A percentile compares a stretch with the other conserved stretches of the same genome.
Conservation (phyloP, 2,888 invertebrate genomes). For the Epinotia brunnichana region DNA sequence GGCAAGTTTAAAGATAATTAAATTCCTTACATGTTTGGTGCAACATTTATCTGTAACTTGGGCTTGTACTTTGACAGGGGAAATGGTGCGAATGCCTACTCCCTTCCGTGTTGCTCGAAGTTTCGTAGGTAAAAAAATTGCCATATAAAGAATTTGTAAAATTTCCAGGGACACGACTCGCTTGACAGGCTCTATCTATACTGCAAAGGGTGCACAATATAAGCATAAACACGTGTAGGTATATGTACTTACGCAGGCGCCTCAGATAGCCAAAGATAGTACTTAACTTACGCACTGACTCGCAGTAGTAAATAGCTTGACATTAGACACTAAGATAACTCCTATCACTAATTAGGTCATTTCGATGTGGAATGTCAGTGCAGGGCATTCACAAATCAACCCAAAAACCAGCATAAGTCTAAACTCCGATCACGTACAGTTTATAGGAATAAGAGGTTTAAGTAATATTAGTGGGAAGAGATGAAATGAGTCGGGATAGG, state of each 20-base stretch:
- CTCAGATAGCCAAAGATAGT: constrained; percentile 23
- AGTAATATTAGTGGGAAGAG: not conserved
- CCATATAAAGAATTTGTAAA: too few relatives aligned
- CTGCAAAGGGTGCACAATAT: too few relatives aligned
- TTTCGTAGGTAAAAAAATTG: too few relatives aligned
- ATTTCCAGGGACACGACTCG: too few relatives aligned
- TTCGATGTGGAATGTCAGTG: constrained; percentile 40
- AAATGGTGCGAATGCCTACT: too few relatives aligned
- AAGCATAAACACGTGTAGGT: not conserved
- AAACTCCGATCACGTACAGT: not conserved
- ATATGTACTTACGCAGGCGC: not conserved
- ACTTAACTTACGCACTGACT: constrained; percentile 11
- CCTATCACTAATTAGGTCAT: constrained; percentile 42
- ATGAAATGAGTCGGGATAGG: not conserved
- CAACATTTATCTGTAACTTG: too few relatives aligned
- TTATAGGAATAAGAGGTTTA: not conserved
- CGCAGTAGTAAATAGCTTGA: constrained; percentile 38
- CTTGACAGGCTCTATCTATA: too few relatives aligned
- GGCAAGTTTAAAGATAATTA: too few relatives aligned
- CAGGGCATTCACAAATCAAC: not conserved
- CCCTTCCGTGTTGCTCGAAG: too few relatives aligned
- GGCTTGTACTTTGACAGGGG: too few relatives aligned
- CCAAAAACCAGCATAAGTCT: not conserved
- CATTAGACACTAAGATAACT: constrained; percentile 43
- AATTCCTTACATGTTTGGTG: too few relatives aligned